Evolutionary conservation across 2,797 vertebrate species (phyloP).

Genomic region (Sebastes kiyomatsui): DNA sequence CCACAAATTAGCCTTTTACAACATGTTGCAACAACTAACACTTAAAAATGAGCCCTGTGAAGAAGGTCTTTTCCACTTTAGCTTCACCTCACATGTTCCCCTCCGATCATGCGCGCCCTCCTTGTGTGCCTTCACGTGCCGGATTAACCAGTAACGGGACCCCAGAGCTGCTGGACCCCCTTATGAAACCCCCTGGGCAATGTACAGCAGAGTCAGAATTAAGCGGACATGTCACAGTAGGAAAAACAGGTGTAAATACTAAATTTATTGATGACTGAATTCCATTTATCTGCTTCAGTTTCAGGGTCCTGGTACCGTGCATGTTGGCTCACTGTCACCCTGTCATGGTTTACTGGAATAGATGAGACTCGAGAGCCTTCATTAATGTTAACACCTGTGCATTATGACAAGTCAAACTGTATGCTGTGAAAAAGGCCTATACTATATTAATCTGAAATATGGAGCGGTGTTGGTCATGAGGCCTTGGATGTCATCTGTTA

Average conservation of each 20-base stretch:
- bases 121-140: background rate
- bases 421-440: background rate
- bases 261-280: background rate
- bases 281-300: background rate
- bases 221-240: background rate
- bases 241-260: background rate
- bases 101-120: background rate
- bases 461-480: constrained; percentile 1
- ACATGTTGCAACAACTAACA: background rate
- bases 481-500: background rate
- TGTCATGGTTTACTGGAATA: background rate
- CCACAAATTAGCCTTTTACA: background rate
- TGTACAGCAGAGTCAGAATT: background rate
- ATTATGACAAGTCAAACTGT: background rate
- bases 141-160: background rate
- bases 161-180: background rate
- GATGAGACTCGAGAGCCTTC: background rate
- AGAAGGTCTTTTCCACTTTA: background rate
- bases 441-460: background rate
- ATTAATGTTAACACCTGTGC: background rate
- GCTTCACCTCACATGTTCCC: background rate
- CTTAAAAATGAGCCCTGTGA: background rate
- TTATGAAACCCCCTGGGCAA: background rate
- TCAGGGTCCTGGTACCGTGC: background rate
- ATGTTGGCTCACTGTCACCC: background rate